A percentile compares a stretch with the other conserved stretches of the same genome.
Evolutionary conservation across 2,113 vertebrate species (phyloP).

Genomic region (Gymnocephalus cernua): DNA sequence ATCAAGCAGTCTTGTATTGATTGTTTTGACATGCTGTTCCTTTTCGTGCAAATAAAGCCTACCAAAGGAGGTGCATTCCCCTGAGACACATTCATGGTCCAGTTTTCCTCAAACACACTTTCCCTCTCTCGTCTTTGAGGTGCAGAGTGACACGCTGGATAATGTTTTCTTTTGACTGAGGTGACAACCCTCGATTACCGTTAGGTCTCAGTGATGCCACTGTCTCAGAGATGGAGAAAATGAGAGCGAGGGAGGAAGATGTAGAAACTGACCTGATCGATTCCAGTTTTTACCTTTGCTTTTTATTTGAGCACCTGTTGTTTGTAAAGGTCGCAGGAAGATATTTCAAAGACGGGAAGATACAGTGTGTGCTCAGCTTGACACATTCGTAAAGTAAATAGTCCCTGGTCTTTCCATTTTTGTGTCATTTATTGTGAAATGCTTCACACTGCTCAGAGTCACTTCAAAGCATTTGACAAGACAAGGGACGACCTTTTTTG

Average conservation of each 20-base stretch:
- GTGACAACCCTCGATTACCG: slow-evolving; percentile 52
- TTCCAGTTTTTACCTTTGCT: slow-evolving; percentile 34
- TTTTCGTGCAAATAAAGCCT: slow-evolving; percentile 2
- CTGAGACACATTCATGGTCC: neutral
- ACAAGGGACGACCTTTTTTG: too few species aligned
- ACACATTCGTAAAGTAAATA: slow-evolving; percentile 44
- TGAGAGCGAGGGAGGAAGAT: slow-evolving; percentile 1
- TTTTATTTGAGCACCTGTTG: slow-evolving; percentile 35
- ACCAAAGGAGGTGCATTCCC: neutral
- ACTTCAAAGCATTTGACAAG: slow-evolving; percentile 36
- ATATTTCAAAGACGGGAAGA: slow-evolving; percentile 46
- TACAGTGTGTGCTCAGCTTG: slow-evolving; percentile 44
- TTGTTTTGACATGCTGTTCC: slow-evolving; percentile 1
- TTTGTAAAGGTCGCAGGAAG: slow-evolving; percentile 50
- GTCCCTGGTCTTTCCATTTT: slow-evolving; percentile 36
- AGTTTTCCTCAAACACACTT: neutral
- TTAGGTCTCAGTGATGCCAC: slow-evolving; percentile 47
- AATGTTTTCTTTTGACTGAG: slow-evolving; percentile 49
- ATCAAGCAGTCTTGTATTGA: neutral
- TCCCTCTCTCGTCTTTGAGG: slow-evolving; percentile 24
- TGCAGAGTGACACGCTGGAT: slow-evolving; percentile 38
- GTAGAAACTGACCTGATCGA: slow-evolving; percentile 26
- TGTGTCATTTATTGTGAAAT: slow-evolving; percentile 34
- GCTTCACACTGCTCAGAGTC: slow-evolving; percentile 16
- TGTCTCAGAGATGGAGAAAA: slow-evolving; percentile 21